These are phyloP conservation scores for Mareca strepera DNA, from an alignment of 2,797 vertebrate genomes.

Conservation along the genomic window DNA sequence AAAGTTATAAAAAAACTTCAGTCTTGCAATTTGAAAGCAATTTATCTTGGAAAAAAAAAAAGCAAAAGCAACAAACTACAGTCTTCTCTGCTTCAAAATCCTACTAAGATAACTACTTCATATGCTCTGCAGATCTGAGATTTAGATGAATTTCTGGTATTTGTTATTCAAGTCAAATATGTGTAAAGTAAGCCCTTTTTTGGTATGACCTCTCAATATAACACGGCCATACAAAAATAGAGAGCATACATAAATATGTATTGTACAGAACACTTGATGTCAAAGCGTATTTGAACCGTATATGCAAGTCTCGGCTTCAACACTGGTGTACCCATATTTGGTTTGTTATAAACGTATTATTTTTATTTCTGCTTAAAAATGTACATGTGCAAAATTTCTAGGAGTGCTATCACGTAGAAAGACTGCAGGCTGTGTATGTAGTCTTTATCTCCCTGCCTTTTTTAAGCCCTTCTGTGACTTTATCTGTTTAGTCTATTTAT, in stretches of 20 bases:
- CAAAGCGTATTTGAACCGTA: background rate
- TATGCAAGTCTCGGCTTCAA: background rate
- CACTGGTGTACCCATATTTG: background rate
- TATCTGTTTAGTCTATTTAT: too few relatives aligned
- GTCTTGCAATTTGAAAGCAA: background rate
- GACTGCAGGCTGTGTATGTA: rapidly evolving
- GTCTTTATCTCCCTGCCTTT: background rate
- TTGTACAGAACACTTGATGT: background rate
- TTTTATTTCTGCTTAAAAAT: background rate
- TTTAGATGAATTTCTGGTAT: background rate
- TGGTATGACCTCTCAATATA: background rate
- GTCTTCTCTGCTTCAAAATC: background rate
- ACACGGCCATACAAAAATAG: background rate
- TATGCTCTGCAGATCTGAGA: background rate
- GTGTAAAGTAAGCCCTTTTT: background rate
- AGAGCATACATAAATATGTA: background rate
- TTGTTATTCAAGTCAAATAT: background rate
- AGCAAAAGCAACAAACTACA: background rate
- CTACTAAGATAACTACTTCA: background rate
- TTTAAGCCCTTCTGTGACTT: background rate
- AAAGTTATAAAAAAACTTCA: background rate
- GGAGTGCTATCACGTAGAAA: background rate
- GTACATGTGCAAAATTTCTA: background rate
- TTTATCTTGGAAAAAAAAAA: background rate
- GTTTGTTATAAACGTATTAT: background rate